phyloP scores from a whole-genome alignment of 1,140 invertebrate species.

The Saccostrea glomerata region DNA sequence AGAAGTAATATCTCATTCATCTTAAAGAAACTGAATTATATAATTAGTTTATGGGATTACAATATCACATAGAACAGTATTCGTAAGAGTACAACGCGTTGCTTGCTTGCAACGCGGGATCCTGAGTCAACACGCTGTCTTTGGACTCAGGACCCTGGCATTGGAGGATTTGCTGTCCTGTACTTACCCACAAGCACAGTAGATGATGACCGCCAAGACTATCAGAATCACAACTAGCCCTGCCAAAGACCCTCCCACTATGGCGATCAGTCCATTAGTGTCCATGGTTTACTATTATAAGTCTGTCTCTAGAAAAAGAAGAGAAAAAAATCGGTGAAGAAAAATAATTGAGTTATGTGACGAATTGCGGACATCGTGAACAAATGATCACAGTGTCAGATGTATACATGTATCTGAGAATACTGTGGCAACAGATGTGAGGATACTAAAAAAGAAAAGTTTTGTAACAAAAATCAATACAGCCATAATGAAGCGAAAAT shows the following conservation, averaged over 20 bases:
- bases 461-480: slow-evolving; percentile 8
- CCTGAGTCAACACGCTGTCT: too few species aligned
- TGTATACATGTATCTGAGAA: neutral
- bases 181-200: slow-evolving; percentile 53
- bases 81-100: too few species aligned
- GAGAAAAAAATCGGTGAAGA: neutral
- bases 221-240: slow-evolving; percentile 53
- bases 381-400: neutral
- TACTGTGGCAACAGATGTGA: neutral
- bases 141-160: too few species aligned
- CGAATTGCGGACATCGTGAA: neutral
- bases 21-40: too few species aligned
- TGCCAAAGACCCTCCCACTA: slow-evolving; percentile 53
- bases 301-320: neutral
- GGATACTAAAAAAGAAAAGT: neutral
- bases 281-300: slow-evolving; percentile 35
- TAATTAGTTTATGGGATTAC: too few species aligned
- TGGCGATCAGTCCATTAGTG: slow-evolving; percentile 52
- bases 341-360: neutral
- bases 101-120: too few species aligned
- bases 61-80: too few species aligned
- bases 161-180: too few species aligned
- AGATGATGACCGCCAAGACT: slow-evolving; percentile 49
- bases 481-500: neutral
- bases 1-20: too few species aligned